Percentiles rank a stretch among this genome's conserved stretches.
Evolutionary conservation across 2,113 vertebrate genomes (phyloP).

Genomic region (Scytalopus superciliaris): DNA sequence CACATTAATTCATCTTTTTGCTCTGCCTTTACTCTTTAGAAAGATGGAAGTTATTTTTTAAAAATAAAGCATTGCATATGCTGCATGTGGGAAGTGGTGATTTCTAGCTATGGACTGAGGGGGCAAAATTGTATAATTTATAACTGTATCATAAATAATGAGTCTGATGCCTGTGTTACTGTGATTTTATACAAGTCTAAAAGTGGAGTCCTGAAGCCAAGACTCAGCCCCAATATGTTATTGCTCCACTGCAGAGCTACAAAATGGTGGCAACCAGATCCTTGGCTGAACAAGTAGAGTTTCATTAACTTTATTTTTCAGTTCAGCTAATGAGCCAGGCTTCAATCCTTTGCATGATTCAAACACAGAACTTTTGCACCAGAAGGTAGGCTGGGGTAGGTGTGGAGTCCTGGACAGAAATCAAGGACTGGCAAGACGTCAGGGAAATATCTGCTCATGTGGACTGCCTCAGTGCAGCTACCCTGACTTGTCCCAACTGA

Average conservation of each 20-base stretch:
- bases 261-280: neutral
- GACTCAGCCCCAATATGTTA: slow-evolving; percentile 15
- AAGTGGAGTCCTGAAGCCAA: neutral
- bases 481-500: neutral
- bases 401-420: slow-evolving; percentile 38
- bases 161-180: slow-evolving; percentile 8
- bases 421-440: slow-evolving; percentile 3
- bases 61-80: slow-evolving; percentile 52
- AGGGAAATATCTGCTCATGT: slow-evolving; percentile 51
- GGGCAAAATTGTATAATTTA: slow-evolving; percentile 29
- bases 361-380: neutral
- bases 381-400: slow-evolving; percentile 15
- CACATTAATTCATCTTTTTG: slow-evolving; percentile 19
- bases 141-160: slow-evolving; percentile 46
- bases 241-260: neutral
- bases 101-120: slow-evolving; percentile 46
- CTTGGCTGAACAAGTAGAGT: neutral
- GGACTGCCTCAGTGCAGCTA: neutral
- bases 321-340: neutral
- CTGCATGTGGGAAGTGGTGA: slow-evolving; percentile 56
- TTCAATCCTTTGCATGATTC: neutral
- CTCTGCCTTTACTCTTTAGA: slow-evolving; percentile 21
- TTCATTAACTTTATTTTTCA: neutral
- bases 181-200: slow-evolving; percentile 34
- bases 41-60: slow-evolving; percentile 15